Evolutionary conservation across 2,113 vertebrate genomes (phyloP), one percentile per base, ranked within the genome.

Genomic region (Irena cyanogastra): DNA sequence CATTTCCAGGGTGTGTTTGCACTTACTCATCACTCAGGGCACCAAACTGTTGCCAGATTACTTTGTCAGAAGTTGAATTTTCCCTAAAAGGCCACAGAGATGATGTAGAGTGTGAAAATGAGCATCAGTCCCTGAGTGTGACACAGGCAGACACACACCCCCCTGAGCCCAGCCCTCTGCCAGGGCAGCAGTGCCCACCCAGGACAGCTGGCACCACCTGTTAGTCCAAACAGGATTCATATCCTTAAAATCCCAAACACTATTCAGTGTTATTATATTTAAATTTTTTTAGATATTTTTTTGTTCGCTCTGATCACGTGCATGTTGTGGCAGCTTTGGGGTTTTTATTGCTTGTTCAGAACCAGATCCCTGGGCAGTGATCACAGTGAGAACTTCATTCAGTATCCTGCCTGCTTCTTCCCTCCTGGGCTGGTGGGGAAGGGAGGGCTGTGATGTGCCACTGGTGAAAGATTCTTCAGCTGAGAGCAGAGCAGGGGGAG

Each of bases 321-420:
- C 31, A 1, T 17, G 1, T 15, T 15, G 13, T 47, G 24, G 17
- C n/a, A 49, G 49, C 15, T 61, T 52, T 66, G 10, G 35, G 30
- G 21, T 21, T 47, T 42, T 45, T 69, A 97, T 98, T 87, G 98
- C 98, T 98, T 98, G 96, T 97, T 98, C 44, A 98, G 97, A 60
- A 98, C 95, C 60, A 98, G 92, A 76, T 98, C 97, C 11, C 98
- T 98, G 89, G 42, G 98, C 98, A 39, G 98, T 97, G 53, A 98
- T 90, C 26, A 81, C 83, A 83, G 96, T 96, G 18, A 95, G 97
- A 84, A 97, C 80, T 82, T 97, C 90, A 89, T 83, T 97, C 52
- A 97, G 72, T 19, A 90, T 66, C 61, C 87, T 94, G 68, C 91
- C 28, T 78, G 88, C 49, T 93, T 61, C 71, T 95, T 27, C n/a